Evolutionary conservation across 2,888 invertebrate species (phyloP).

Genomic region (Biston betularia): DNA sequence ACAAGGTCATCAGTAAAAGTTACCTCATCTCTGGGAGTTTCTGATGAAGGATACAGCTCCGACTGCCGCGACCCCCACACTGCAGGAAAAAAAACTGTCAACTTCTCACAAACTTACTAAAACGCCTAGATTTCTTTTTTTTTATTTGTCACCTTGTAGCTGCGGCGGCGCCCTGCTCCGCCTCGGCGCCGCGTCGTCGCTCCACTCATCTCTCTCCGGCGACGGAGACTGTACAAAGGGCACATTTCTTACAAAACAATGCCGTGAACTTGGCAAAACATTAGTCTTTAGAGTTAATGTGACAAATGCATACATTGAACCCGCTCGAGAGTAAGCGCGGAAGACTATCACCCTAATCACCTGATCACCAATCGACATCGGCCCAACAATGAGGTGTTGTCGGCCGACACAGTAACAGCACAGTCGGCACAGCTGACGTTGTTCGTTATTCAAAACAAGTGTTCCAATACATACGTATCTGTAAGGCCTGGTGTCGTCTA

Average conservation of each 20-base stretch:
- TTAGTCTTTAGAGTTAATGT: too few species aligned
- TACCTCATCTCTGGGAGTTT: slow-evolving; percentile 69
- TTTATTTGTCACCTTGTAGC: slow-evolving; percentile 51
- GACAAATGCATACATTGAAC: too few species aligned
- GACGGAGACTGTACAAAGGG: slow-evolving; percentile 66
- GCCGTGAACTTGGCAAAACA: not conserved
- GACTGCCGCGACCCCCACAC: slow-evolving; percentile 75
- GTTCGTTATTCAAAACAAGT: too few species aligned
- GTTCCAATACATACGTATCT: slow-evolving; percentile 29
- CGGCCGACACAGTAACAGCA: too few species aligned
- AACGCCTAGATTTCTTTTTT: not conserved
- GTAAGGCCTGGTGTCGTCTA: slow-evolving; percentile 63
- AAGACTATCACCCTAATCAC: too few species aligned
- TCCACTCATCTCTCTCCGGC: slow-evolving; percentile 77
- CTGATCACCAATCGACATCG: too few species aligned
- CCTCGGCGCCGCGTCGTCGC: slow-evolving; percentile 67
- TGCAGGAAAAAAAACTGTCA: slow-evolving; percentile 41
- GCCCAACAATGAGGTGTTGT: too few species aligned
- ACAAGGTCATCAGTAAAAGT: too few species aligned
- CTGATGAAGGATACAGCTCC: slow-evolving; percentile 65
- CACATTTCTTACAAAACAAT: not conserved
- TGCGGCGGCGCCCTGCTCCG: slow-evolving; percentile 60
- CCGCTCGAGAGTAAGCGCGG: too few species aligned
- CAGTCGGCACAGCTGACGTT: too few species aligned
- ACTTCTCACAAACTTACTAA: not conserved